A percentile compares a stretch with the other conserved stretches of the same genome.
Conservation (phyloP, 2,113 vertebrate genomes). For the Corynorhinus townsendii region DNA sequence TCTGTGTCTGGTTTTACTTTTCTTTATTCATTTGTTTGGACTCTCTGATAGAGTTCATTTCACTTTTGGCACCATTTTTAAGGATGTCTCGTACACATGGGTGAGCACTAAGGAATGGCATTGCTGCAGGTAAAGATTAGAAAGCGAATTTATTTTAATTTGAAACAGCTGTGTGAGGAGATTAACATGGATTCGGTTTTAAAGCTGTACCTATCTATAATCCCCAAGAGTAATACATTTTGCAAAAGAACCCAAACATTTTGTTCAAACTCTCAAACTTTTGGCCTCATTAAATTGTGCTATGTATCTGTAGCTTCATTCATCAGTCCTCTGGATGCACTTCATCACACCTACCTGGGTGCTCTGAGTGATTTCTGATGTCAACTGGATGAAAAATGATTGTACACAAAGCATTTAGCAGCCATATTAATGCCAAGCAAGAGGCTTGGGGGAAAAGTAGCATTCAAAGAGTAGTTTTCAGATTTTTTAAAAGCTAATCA, state of each 20-base stretch:
- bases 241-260: slow-evolving; percentile 22
- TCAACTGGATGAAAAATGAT: slow-evolving; percentile 36
- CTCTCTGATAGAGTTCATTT: slow-evolving; percentile 37
- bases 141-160: slow-evolving; percentile 48
- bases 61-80: slow-evolving; percentile 49
- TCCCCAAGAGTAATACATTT: slow-evolving; percentile 46
- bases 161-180: slow-evolving; percentile 64
- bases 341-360: slow-evolving; percentile 1
- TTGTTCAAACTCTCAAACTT: slow-evolving; percentile 34
- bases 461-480: background rate
- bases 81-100: background rate
- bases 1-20: slow-evolving; percentile 60
- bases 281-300: slow-evolving; percentile 54
- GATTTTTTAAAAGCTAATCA: background rate
- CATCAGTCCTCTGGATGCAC: slow-evolving; percentile 20
- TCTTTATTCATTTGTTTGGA: slow-evolving; percentile 46
- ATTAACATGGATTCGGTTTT: slow-evolving; percentile 7
- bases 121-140: slow-evolving; percentile 56
- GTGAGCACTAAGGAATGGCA: slow-evolving; percentile 42
- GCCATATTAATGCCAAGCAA: slow-evolving; percentile 20
- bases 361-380: slow-evolving; percentile 51
- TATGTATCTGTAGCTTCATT: slow-evolving; percentile 41
- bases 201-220: slow-evolving; percentile 49
- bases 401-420: slow-evolving; percentile 63
- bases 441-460: background rate